Evolutionary conservation across 2,888 invertebrate species (phyloP), one percentile per base, ranked within the genome.

Genomic region (Drosophila vallismaia): DNA sequence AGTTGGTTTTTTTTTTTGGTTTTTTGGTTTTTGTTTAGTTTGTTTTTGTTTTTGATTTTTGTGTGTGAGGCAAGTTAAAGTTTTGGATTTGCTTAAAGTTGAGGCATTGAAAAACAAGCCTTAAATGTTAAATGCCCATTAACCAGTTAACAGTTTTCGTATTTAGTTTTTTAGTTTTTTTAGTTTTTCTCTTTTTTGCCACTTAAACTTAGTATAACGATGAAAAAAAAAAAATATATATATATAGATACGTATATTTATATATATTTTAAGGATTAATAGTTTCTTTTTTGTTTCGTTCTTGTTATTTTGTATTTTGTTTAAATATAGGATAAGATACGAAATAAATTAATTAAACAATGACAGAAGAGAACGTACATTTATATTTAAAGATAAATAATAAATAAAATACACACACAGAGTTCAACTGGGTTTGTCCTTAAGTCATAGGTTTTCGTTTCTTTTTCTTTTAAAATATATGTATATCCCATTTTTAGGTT

Each of bases 261-360:
- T 54, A 38, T 54, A 62, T 46, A 14, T 56, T 46, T 73, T 71
- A 64, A 26, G 52, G 46, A 26, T 64, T 52, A 66, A 54, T 59
- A 31, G 48, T 29, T 44, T 58, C 28, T 29, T 26, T 46, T 4
- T 45, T 8, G 3, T 42, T 6, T 45, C 24, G 2, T 52, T n/a
- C 28, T 8, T 33, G 44, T 52, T 53, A 40, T 56, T 72, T 66
- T 33, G 67, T 69, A 70, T 64, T 66, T 74, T 66, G 19, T 73
- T 64, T 67, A 63, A 63, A 71, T 78, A 74, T 63, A 81, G 62
- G 62, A 75, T 64, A 81, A 62, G 62, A 29, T 63, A 77, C 50
- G 75, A 68, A 81, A 81, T 81, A 81, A 81, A 81, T 81, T 76
- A 80, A 72, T 81, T 79, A 70, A 79, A 56, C 58, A 75, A 71